A percentile compares a stretch with the other conserved stretches of the same genome.
Conservation (phyloP, 2,113 vertebrate genomes). For the Cairina moschata region DNA sequence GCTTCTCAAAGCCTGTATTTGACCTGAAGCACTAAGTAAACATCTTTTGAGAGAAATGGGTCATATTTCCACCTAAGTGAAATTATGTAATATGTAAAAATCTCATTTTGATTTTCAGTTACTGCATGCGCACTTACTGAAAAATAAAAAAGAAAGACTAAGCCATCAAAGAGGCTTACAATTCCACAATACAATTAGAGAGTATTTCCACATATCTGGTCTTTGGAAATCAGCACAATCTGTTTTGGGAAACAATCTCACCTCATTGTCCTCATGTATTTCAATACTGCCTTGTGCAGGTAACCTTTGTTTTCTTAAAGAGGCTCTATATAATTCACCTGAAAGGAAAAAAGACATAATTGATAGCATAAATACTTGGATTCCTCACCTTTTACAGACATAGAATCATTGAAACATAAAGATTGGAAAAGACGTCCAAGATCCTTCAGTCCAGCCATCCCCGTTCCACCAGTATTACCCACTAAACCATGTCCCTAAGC, state of each 20-base stretch:
- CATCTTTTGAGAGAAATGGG: neutral
- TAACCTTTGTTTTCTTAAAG: conserved; percentile 82
- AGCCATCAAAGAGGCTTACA: neutral
- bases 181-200: neutral
- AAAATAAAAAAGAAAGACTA: neutral
- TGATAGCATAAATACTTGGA: neutral
- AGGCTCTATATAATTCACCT: conserved; percentile 84
- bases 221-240: neutral
- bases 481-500: too few species aligned
- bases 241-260: conserved; percentile 58
- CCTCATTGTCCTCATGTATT: conserved; percentile 89
- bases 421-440: too few species aligned
- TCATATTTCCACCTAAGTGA: neutral
- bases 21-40: neutral
- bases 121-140: neutral
- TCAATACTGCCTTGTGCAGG: conserved; percentile 90
- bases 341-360: neutral
- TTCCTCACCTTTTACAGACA: neutral
- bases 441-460: too few species aligned
- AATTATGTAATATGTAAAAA: neutral
- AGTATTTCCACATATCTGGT: neutral
- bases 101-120: neutral
- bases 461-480: too few species aligned
- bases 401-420: too few species aligned
- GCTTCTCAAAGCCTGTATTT: neutral